Percentiles rank a stretch among this genome's conserved stretches.
These are phyloP conservation scores for Gonatopus flavifemur DNA, from an alignment of 1,140 invertebrate genomes.

Conservation along the genomic window DNA sequence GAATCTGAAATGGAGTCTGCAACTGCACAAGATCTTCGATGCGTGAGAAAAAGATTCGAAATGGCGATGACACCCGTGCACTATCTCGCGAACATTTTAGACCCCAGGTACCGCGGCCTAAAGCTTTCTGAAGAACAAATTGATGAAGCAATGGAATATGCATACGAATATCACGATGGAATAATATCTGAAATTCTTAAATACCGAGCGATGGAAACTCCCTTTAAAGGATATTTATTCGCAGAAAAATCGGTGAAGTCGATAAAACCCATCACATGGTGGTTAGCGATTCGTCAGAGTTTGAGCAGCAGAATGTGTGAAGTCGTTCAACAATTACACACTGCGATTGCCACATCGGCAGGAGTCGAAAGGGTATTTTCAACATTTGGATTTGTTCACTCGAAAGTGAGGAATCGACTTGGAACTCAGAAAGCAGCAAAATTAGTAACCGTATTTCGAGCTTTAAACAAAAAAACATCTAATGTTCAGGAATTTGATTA, in stretches of 20 bases:
- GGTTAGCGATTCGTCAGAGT: too few species aligned
- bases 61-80: conserved; percentile 9
- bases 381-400: conserved; percentile 17
- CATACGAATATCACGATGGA: neutral
- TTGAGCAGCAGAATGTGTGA: too few species aligned
- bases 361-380: conserved; percentile 22
- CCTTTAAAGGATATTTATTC: neutral
- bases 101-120: conserved; percentile 4
- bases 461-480: conserved; percentile 12
- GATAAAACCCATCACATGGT: too few species aligned
- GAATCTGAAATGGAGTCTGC: too few species aligned
- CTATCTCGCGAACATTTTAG: conserved; percentile 7
- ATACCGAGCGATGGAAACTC: neutral
- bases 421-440: conserved; percentile 21
- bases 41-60: neutral
- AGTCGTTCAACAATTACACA: conserved; percentile 5
- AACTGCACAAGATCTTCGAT: conserved; percentile 2
- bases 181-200: too few species aligned
- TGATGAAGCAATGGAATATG: conserved; percentile 5
- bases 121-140: conserved; percentile 4
- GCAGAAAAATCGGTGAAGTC: too few species aligned
- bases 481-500: too few species aligned
- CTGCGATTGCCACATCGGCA: conserved; percentile 16
- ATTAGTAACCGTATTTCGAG: conserved; percentile 19
- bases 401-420: conserved; percentile 23